These are phyloP conservation scores for Argyrosomus regius DNA, from an alignment of 2,797 vertebrate genomes.

Conservation along the genomic window DNA sequence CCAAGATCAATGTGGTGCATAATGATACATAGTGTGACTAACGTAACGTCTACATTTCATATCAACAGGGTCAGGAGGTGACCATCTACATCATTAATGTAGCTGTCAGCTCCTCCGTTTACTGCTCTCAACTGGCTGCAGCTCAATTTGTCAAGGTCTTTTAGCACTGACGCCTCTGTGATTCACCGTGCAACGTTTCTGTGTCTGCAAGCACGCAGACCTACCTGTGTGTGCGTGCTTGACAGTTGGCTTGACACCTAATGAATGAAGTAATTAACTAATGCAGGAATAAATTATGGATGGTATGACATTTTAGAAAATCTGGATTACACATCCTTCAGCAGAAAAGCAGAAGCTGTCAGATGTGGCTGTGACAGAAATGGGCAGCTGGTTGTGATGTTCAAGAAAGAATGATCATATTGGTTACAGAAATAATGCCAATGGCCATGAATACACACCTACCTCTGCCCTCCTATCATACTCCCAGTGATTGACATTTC, in stretches of 20 bases:
- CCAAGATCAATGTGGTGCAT: slow-evolving; percentile 4
- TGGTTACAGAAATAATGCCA: background rate
- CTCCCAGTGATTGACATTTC: background rate
- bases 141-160: slow-evolving; percentile 81
- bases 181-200: slow-evolving; percentile 31
- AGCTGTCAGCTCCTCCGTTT: slow-evolving; percentile 80
- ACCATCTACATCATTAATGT: slow-evolving; percentile 65
- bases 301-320: slow-evolving; percentile 46
- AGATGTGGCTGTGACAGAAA: slow-evolving; percentile 3
- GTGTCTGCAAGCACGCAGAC: background rate
- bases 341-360: background rate
- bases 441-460: background rate
- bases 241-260: slow-evolving; percentile 57
- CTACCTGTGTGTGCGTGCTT: background rate
- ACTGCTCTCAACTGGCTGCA: slow-evolving; percentile 69
- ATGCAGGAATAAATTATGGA: slow-evolving; percentile 31
- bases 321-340: slow-evolving; percentile 47
- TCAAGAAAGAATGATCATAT: background rate
- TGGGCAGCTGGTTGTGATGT: background rate
- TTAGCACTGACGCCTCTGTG: slow-evolving; percentile 62
- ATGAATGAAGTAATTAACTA: slow-evolving; percentile 66
- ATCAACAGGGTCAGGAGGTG: slow-evolving; percentile 72
- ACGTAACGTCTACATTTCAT: slow-evolving; percentile 73
- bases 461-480: background rate
- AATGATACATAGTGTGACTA: slow-evolving; percentile 48